Evolutionary conservation across 2,888 invertebrate species (phyloP).

Genomic region (Pseudococcus viburni): DNA sequence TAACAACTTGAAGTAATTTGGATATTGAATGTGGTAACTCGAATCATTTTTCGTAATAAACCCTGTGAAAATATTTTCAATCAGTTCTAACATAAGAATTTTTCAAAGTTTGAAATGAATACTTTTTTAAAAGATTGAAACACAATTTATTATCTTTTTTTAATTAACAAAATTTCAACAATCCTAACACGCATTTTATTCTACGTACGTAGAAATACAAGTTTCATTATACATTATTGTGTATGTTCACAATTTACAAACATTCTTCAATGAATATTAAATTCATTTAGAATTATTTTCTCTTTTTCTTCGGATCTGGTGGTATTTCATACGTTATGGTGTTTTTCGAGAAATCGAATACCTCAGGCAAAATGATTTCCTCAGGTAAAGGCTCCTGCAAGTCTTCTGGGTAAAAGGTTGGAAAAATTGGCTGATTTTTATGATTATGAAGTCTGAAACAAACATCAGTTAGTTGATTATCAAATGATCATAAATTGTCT

Average conservation of each 20-base stretch:
- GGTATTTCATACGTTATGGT: conserved; percentile 79
- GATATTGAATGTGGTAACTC: background rate
- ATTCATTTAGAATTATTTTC: conserved; percentile 13
- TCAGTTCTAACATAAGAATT: too few relatives aligned
- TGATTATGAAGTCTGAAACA: conserved; percentile 66
- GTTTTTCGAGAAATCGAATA: conserved; percentile 83
- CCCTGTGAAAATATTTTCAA: too few relatives aligned
- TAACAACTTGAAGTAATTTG: background rate
- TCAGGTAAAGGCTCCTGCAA: conserved; percentile 76
- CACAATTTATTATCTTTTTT: background rate
- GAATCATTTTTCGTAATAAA: too few relatives aligned
- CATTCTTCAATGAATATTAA: background rate
- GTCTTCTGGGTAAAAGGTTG: conserved; percentile 81
- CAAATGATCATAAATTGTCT: too few relatives aligned
- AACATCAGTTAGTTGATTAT: too few relatives aligned
- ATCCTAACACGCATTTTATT: background rate
- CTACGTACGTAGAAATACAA: background rate
- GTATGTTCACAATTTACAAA: background rate
- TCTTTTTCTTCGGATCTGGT: conserved; percentile 67
- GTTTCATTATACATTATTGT: too few relatives aligned
- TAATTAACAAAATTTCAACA: background rate
- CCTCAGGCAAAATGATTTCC: conserved; percentile 82
- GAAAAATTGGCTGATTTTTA: conserved; percentile 77
- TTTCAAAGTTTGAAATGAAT: background rate
- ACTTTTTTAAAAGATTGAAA: background rate